Conservation (phyloP, 64 coral and sea anemone species). For the Dendrophyllia cribrosa region DNA sequence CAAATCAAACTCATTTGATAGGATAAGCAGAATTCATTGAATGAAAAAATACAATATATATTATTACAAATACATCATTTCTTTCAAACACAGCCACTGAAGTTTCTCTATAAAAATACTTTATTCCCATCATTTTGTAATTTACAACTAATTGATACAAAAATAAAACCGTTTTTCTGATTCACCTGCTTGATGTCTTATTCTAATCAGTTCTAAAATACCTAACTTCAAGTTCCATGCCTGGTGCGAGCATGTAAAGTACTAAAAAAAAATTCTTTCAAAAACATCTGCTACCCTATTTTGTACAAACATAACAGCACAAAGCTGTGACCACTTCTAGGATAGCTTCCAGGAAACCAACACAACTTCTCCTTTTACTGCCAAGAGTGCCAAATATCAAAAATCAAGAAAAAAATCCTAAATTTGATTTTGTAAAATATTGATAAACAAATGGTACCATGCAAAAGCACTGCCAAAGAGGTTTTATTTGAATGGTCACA, state of each 20-base stretch:
- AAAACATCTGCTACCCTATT: not conserved
- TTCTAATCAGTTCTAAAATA: not conserved
- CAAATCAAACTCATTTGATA: too few relatives aligned
- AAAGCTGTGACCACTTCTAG: not conserved
- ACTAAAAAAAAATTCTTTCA: not conserved
- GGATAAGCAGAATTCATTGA: too few relatives aligned
- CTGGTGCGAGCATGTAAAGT: not conserved
- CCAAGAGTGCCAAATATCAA: too few relatives aligned
- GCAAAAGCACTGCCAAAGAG: too few relatives aligned
- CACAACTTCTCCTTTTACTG: too few relatives aligned
- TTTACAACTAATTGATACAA: constrained; percentile 23
- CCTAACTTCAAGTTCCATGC: not conserved
- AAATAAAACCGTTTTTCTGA: constrained; percentile 26
- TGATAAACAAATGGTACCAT: too few relatives aligned
- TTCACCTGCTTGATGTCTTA: not conserved
- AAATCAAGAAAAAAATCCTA: too few relatives aligned
- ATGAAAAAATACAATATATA: too few relatives aligned
- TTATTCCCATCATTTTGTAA: constrained; percentile 43
- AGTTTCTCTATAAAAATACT: constrained; percentile 39
- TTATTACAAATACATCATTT: too few relatives aligned
- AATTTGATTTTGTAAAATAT: too few relatives aligned
- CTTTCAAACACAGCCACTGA: not conserved
- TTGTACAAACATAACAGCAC: not conserved
- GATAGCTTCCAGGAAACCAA: too few relatives aligned
- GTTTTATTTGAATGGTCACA: too few relatives aligned